Conservation (phyloP, 92 coral and sea anemone genomes). For the Bergia puertoricense region DNA sequence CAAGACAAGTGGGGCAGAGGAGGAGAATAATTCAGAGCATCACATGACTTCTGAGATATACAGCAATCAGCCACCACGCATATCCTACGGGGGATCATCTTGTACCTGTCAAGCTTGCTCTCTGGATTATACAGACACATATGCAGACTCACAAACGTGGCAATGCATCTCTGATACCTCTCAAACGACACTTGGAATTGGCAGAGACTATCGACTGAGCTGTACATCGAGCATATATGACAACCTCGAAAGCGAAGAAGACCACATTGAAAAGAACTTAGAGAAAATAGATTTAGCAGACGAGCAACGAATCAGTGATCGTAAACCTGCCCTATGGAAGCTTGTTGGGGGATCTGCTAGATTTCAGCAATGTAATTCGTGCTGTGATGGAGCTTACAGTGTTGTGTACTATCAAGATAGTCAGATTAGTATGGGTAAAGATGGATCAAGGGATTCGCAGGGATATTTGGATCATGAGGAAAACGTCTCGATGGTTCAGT, state of each 20-base stretch:
- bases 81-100: conserved; percentile 19
- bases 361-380: conserved; percentile 10
- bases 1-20: conserved; percentile 4
- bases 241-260: neutral
- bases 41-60: neutral
- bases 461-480: neutral
- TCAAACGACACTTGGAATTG: conserved; percentile 18
- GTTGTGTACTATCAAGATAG: conserved; percentile 28
- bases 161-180: conserved; percentile 3
- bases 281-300: neutral
- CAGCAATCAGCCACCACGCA: neutral
- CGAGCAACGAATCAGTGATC: neutral
- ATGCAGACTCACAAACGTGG: neutral
- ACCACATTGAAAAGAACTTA: neutral
- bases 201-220: conserved; percentile 15
- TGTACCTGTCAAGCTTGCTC: neutral
- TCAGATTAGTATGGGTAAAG: neutral
- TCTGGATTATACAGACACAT: conserved; percentile 4
- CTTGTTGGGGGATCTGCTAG: conserved; percentile 10
- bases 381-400: conserved; percentile 13
- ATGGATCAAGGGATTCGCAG: neutral
- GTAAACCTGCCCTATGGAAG: neutral
- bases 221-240: conserved; percentile 17
- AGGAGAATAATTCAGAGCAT: neutral
- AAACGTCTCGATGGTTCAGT: neutral